phyloP scores from a whole-genome alignment of 2,888 invertebrate species.

The Saturnia pavonia region DNA sequence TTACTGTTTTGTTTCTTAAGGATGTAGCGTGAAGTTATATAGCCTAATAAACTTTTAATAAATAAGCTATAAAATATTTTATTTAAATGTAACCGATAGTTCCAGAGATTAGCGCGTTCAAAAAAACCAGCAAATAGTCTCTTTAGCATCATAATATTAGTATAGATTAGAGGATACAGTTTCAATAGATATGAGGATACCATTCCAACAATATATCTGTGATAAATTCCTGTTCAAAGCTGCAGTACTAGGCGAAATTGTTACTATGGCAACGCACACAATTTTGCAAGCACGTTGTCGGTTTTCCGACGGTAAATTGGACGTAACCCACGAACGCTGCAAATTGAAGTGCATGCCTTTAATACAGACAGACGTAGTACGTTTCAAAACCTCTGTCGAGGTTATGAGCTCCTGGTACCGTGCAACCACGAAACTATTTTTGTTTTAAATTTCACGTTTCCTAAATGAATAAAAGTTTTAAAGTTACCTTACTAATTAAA shows the following conservation, averaged over 20 bases:
- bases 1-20: no score
- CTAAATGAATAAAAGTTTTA: no score
- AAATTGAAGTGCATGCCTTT: constrained; percentile 20
- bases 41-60: no score
- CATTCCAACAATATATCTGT: not conserved
- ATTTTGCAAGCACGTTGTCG: constrained; percentile 18
- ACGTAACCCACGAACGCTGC: constrained; percentile 18
- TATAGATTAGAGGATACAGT: not conserved
- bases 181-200: not conserved
- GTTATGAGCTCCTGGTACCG: constrained; percentile 12
- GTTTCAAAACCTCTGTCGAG: constrained; percentile 5
- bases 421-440: not conserved
- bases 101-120: no score
- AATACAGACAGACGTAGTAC: constrained; percentile 11
- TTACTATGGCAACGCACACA: constrained; percentile 19
- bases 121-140: no score
- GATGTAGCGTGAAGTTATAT: no score
- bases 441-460: not conserved
- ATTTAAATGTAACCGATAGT: no score
- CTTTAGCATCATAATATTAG: no score
- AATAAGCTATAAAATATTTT: no score
- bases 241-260: not conserved
- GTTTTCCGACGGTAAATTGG: constrained; percentile 20
- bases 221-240: constrained; percentile 1
- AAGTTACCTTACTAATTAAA: no score